Evolutionary conservation across 2,797 vertebrate species (phyloP).

Genomic region (Sorex maritimensis): DNA sequence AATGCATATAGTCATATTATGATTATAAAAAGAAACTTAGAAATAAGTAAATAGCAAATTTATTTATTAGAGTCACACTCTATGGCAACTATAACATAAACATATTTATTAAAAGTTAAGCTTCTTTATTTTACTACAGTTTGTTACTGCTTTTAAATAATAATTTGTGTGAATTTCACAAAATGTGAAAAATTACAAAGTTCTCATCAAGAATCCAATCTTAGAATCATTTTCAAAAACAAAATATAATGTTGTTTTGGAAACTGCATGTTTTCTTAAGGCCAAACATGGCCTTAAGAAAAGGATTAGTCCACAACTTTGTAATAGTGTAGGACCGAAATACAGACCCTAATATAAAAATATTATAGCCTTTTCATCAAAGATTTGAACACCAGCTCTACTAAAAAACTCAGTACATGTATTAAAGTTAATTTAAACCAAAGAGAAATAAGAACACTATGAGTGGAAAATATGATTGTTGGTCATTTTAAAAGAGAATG

Average conservation of each 20-base stretch:
- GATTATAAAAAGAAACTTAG: too few species aligned
- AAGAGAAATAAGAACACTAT: conserved; percentile 66
- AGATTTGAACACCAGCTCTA: neutral
- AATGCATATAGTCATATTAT: too few species aligned
- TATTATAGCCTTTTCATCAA: conserved; percentile 38
- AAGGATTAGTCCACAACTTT: conserved; percentile 62
- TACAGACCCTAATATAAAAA: conserved; percentile 26
- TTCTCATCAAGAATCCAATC: conserved; percentile 31
- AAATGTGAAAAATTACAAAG: conserved; percentile 50
- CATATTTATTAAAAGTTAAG: conserved; percentile 49
- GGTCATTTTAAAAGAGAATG: conserved; percentile 64
- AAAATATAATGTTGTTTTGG: conserved; percentile 52
- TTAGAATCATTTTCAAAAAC: conserved; percentile 55
- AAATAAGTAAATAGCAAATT: conserved; percentile 38
- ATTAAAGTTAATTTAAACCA: conserved; percentile 65
- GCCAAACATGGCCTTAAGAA: neutral
- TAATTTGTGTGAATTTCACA: conserved; percentile 51
- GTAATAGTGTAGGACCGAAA: conserved; percentile 51
- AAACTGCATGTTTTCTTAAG: conserved; percentile 54
- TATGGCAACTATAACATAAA: conserved; percentile 58
- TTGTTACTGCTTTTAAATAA: conserved; percentile 66
- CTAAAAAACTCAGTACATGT: conserved; percentile 47
- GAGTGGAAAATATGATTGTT: conserved; percentile 29
- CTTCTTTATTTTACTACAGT: conserved; percentile 61
- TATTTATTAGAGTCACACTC: conserved; percentile 42